phyloP scores from a whole-genome alignment of 2,888 invertebrate species.

The Osedax frankpressi region DNA sequence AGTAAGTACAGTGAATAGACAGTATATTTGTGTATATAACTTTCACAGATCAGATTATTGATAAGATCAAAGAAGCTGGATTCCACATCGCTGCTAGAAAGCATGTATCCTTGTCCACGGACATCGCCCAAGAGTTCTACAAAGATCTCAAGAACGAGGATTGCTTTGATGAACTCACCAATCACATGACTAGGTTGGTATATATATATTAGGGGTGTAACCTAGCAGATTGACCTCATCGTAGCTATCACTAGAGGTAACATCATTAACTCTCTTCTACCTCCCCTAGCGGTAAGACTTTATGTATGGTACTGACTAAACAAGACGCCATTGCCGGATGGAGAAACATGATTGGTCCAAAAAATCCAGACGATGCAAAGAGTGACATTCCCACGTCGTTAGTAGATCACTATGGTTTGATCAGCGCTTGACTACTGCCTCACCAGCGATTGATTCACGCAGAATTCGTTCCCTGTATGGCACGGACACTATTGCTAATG shows the following conservation, averaged over 20 bases:
- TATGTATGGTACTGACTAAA: conserved; percentile 42
- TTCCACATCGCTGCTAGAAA: conserved; percentile 44
- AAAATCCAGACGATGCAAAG: conserved; percentile 38
- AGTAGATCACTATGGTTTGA: too few relatives aligned
- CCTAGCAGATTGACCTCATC: too few relatives aligned
- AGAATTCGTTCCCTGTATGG: conserved; percentile 42
- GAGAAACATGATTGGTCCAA: conserved; percentile 41
- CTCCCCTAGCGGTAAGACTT: conserved; percentile 37
- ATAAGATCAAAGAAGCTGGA: conserved; percentile 42
- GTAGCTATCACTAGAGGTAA: too few relatives aligned
- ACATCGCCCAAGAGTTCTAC: conserved; percentile 41
- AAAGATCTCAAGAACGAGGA: conserved; percentile 36
- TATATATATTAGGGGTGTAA: too few relatives aligned
- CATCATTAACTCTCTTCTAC: background rate
- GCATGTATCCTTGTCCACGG: conserved; percentile 37
- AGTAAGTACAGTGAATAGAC: background rate
- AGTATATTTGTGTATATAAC: background rate
- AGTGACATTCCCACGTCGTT: conserved; percentile 38
- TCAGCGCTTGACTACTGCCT: background rate
- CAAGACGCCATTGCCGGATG: conserved; percentile 43
- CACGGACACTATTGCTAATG: conserved; percentile 35
- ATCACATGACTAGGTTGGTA: conserved; percentile 40
- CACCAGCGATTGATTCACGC: conserved; percentile 16
- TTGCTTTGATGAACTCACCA: conserved; percentile 40
- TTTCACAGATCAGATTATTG: conserved; percentile 41